Evolutionary conservation across 2,888 invertebrate genomes (phyloP), one percentile per base, ranked within the genome.

Genomic region (Pyralis farinalis): DNA sequence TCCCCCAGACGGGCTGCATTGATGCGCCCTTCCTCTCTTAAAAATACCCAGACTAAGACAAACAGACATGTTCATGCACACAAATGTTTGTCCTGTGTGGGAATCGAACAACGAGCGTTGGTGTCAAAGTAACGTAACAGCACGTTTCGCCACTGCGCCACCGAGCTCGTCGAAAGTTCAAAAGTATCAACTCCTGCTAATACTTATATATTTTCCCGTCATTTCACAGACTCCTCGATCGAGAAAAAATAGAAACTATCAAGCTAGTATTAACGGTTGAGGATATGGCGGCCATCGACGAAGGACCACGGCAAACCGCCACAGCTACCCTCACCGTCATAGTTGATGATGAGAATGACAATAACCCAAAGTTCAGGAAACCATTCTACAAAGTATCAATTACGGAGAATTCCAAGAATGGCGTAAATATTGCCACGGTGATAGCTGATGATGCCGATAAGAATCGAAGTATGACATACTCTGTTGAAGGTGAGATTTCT

Each of bases 331-430:
- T 97, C 6, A 94, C 93, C 2, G 91, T 97, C 30, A 82, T 93
- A 12, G 91, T 97, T 5, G 93, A 94, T 39, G 97, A 97, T 69
- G 95, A 95, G 41, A 97, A 98, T 60, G 97, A 98, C 60, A 97
- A 97, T 63, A 94, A 95, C 65, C 97, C 97, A 0, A 93, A 92
- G 62, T 97, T 97, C 66, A 90, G 94, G 20, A 92, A 94, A 57
- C 93, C 95, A 0, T 94, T 93, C 55, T 97, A 97, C 56, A 92
- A 93, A 45, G 92, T 94, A 40, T 92, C 95, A 0, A 93, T 97
- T 0, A 93, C 96, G 0, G 97, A 97, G 72, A 98, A 97, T 71
- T 95, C 96, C 36, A 95, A 96, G 74, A 94, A 93, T 58, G 97
- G 97, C 0, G 92, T 93, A 0, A 91, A 93, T 34, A 93, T 97